Conservation (phyloP, 2,113 vertebrate species). For the Regulus satrapa region DNA sequence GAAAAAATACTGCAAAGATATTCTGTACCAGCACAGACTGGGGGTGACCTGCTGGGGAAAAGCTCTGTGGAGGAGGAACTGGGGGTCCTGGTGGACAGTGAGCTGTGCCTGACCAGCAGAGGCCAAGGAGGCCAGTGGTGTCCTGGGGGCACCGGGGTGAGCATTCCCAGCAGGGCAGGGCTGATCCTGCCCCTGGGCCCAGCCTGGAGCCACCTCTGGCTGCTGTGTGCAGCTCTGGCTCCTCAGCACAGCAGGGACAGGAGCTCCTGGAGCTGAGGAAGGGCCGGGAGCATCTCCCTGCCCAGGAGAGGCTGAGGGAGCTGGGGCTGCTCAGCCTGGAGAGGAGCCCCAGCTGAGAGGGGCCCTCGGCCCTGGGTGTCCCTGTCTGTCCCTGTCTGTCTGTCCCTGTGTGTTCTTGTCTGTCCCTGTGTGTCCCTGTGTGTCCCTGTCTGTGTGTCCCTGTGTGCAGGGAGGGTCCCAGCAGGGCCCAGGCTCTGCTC, state of each 20-base stretch:
- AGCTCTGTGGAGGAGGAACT: not conserved
- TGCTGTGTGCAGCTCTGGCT: not conserved
- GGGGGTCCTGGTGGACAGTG: not conserved
- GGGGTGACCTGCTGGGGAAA: not conserved
- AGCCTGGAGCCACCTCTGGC: not conserved
- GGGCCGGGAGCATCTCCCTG: not conserved
- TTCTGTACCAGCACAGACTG: not conserved
- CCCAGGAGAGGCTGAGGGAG: not conserved
- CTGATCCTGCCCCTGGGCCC: not conserved
- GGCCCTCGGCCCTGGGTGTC: not conserved
- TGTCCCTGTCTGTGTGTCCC: not conserved
- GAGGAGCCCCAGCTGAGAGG: not conserved
- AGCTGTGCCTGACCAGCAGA: not conserved
- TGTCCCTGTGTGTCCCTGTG: not conserved
- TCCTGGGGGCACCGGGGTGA: fast-evolving
- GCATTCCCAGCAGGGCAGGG: not conserved
- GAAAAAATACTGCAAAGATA: not conserved
- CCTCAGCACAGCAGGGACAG: not conserved
- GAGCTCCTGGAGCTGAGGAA: not conserved
- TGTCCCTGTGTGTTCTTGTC: not conserved
- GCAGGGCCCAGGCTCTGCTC: not conserved
- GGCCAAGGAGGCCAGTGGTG: fast-evolving
- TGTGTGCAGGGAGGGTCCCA: not conserved
- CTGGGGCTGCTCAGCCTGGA: not conserved
- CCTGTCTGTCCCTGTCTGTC: not conserved